Evolutionary conservation across 2,888 invertebrate species (phyloP).

Genomic region (Orchesella flavescens): DNA sequence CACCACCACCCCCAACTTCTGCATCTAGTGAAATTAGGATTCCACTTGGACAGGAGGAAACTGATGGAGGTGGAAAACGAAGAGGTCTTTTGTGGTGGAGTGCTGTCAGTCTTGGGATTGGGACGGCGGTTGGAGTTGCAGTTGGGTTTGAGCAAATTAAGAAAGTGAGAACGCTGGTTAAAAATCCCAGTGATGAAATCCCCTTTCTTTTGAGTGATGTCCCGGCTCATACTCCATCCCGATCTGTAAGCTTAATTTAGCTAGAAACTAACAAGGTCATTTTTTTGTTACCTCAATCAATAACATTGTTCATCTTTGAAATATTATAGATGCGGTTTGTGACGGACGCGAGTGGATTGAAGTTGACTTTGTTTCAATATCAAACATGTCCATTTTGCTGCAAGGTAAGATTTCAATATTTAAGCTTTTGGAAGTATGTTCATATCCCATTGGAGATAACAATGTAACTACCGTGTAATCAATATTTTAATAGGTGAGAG

Average conservation of each 20-base stretch:
- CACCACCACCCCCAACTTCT: conserved; percentile 9
- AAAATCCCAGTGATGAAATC: conserved; percentile 74
- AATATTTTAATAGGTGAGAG: conserved; percentile 76
- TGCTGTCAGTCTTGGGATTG: conserved; percentile 74
- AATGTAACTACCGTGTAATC: no score
- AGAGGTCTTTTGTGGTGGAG: conserved; percentile 73
- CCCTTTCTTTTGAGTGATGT: conserved; percentile 73
- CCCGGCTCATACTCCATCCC: conserved; percentile 75
- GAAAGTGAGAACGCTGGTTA: conserved; percentile 75
- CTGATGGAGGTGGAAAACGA: conserved; percentile 15
- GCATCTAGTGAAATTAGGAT: conserved; percentile 2
- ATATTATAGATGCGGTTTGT: conserved; percentile 79
- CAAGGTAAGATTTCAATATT: conserved; percentile 80
- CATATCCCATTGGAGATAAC: no score
- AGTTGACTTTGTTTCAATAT: conserved; percentile 94
- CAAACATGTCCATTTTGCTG: conserved; percentile 99
- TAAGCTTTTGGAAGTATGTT: not conserved
- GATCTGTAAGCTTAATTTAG: conserved; percentile 74
- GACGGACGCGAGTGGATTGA: conserved; percentile 81
- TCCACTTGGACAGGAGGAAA: not conserved
- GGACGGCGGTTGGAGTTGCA: conserved; percentile 75
- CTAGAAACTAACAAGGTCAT: not conserved
- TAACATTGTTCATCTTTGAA: conserved; percentile 6
- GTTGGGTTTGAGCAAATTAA: conserved; percentile 76
- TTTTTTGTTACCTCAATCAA: not conserved